Evolutionary conservation across 2,888 invertebrate genomes (phyloP), one percentile per base, ranked within the genome.

Genomic region (Elgonia sp.): DNA sequence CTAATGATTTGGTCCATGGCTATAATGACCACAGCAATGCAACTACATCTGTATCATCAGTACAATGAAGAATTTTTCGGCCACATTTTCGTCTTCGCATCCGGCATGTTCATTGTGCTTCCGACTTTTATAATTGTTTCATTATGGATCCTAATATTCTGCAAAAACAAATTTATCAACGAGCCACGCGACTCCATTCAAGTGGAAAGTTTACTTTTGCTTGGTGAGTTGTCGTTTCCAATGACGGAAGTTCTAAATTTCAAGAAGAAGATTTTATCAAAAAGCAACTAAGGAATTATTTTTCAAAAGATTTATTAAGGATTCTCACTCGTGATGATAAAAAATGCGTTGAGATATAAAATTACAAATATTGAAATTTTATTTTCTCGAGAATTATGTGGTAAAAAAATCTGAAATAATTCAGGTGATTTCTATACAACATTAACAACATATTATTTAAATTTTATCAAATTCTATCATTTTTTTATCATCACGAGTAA

Each of bases 11-110:
- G 93, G 93, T 79, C 81, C 6, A 84, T 90, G 65, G 88, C 92
- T 4, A 83, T 90, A n/a, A 90, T 92, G 70, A 73, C 89, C 6
- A 88, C 91, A 0, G 92, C 92, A 4, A 90, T 93, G 85, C 92
- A 92, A 40, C 83, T 94, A 42, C 90, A 93, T 39, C 90, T 93
- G 65, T 89, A 63, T 82, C 89, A 14, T 62, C 80, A 76, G 29
- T 29, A 86, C 21, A 76, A 75, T 42, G 88, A 83, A 6, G 86
- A 88, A 80, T 84, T 76, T 76, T 86, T 86, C 62, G 86, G 86
- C 50, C 87, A 90, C 85, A 91, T 94, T 55, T 93, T 92, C 62
- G 88, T 92, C 4, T 92, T 91, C 40, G 90, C 89, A 29, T 93
- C 93, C 0, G 70, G 90, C 16, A 91, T 93, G 89, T 93, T 92